phyloP scores from a whole-genome alignment of 2,797 vertebrate genomes.

The Remorina albescens region DNA sequence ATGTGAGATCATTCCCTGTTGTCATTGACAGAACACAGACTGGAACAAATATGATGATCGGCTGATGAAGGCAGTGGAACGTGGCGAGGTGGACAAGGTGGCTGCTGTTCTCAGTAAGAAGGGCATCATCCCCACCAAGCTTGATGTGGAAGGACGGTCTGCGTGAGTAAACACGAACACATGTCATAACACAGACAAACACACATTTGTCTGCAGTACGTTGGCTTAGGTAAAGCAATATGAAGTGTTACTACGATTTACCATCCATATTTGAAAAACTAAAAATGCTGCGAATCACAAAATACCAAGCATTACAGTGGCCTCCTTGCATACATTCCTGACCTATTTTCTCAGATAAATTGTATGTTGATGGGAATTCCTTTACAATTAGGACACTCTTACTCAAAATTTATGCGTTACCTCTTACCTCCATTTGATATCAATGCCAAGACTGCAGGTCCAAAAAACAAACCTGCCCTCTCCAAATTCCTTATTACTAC shows the following conservation, averaged over 20 bases:
- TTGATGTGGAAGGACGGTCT: slow-evolving; percentile 96
- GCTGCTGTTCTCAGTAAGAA: slow-evolving; percentile 93
- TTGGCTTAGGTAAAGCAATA: background rate
- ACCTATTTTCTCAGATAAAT: slow-evolving; percentile 32
- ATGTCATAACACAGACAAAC: background rate
- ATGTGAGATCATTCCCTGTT: slow-evolving; percentile 27
- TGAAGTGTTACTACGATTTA: background rate
- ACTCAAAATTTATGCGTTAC: slow-evolving; percentile 19
- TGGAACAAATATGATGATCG: slow-evolving; percentile 99
- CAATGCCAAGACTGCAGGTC: background rate
- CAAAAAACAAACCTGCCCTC: background rate
- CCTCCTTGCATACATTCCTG: slow-evolving; percentile 29
- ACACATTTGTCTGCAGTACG: background rate
- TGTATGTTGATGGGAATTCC: slow-evolving; percentile 29
- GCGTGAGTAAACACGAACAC: slow-evolving; percentile 89
- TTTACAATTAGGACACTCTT: slow-evolving; percentile 22
- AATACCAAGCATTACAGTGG: slow-evolving; percentile 44
- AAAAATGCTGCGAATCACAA: slow-evolving; percentile 35
- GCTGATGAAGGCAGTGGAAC: slow-evolving; percentile 97
- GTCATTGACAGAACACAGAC: slow-evolving; percentile 87
- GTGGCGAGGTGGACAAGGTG: slow-evolving; percentile 95
- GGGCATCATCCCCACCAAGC: slow-evolving; percentile 93
- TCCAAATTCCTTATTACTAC: background rate
- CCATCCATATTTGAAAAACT: background rate
- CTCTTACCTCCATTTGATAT: slow-evolving; percentile 24